These are phyloP conservation scores for Anguilla obscura DNA, from an alignment of 2,797 vertebrate species.

Conservation along the genomic window DNA sequence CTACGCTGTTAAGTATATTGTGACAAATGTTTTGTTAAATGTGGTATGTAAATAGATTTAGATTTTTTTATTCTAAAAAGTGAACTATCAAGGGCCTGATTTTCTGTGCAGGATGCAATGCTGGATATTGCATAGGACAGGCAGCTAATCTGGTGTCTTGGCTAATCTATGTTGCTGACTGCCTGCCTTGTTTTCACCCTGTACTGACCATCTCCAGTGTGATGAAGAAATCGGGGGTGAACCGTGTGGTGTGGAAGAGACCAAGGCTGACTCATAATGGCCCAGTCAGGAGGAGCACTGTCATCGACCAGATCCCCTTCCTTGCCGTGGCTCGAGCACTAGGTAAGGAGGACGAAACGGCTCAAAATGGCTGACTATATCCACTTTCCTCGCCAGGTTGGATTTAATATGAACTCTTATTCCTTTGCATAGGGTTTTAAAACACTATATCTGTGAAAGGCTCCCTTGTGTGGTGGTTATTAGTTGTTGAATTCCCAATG, in stretches of 20 bases:
- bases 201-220: constrained; percentile 71
- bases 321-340: constrained; percentile 93
- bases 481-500: neutral
- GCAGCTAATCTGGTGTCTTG: neutral
- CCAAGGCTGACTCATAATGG: constrained; percentile 90
- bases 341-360: constrained; percentile 70
- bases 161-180: neutral
- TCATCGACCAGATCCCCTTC: constrained; percentile 97
- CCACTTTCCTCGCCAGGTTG: neutral
- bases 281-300: constrained; percentile 90
- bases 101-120: no score
- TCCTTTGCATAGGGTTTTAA: neutral
- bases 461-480: neutral
- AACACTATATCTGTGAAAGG: neutral
- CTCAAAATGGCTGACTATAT: neutral
- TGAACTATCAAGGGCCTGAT: no score
- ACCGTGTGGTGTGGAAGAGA: constrained; percentile 96
- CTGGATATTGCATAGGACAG: neutral
- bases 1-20: no score
- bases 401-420: neutral
- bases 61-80: no score
- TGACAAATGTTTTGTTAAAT: no score
- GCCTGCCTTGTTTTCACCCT: neutral
- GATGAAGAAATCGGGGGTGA: constrained; percentile 96
- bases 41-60: no score